phyloP scores from a whole-genome alignment of 2,888 invertebrate genomes.

The Drosophila colorata region DNA sequence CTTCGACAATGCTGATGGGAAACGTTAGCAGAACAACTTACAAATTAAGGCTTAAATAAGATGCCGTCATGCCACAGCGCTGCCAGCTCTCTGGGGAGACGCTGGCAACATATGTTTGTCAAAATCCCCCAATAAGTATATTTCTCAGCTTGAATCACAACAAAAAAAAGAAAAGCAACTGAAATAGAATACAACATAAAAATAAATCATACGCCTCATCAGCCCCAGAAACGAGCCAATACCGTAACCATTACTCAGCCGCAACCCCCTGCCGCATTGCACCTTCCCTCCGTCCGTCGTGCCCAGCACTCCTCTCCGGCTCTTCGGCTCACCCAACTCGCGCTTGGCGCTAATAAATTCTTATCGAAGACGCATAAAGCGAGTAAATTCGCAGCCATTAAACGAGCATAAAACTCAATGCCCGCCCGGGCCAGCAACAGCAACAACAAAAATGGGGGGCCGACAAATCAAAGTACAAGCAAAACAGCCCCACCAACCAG shows the following conservation, averaged over 20 bases:
- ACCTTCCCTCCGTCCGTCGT: neutral
- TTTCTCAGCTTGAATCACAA: slow-evolving; percentile 29
- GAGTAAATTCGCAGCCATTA: slow-evolving; percentile 82
- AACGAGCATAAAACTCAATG: slow-evolving; percentile 81
- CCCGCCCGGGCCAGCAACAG: slow-evolving; percentile 43
- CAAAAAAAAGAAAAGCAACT: slow-evolving; percentile 3
- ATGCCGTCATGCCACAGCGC: slow-evolving; percentile 35
- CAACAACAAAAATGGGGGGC: slow-evolving; percentile 58
- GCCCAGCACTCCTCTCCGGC: neutral
- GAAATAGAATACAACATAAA: slow-evolving; percentile 69
- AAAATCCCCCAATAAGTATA: slow-evolving; percentile 48
- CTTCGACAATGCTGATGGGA: slow-evolving; percentile 60
- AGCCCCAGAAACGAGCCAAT: slow-evolving; percentile 75
- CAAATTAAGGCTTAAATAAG: slow-evolving; percentile 70
- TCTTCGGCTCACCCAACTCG: slow-evolving; percentile 3
- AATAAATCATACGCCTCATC: slow-evolving; percentile 80
- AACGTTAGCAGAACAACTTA: slow-evolving; percentile 64
- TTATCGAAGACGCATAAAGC: slow-evolving; percentile 82
- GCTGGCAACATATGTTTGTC: slow-evolving; percentile 57
- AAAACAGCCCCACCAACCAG: slow-evolving; percentile 39
- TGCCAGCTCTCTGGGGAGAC: slow-evolving; percentile 49
- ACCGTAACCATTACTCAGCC: slow-evolving; percentile 62
- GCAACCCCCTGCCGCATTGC: slow-evolving; percentile 15
- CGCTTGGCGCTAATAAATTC: slow-evolving; percentile 78
- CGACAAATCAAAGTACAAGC: slow-evolving; percentile 79